A percentile compares a stretch with the other conserved stretches of the same genome.
These are phyloP conservation scores for Catostylus mosaicus DNA, from an alignment of 30 jellyfish, hydroid and myxozoan genomes.

Conservation along the genomic window DNA sequence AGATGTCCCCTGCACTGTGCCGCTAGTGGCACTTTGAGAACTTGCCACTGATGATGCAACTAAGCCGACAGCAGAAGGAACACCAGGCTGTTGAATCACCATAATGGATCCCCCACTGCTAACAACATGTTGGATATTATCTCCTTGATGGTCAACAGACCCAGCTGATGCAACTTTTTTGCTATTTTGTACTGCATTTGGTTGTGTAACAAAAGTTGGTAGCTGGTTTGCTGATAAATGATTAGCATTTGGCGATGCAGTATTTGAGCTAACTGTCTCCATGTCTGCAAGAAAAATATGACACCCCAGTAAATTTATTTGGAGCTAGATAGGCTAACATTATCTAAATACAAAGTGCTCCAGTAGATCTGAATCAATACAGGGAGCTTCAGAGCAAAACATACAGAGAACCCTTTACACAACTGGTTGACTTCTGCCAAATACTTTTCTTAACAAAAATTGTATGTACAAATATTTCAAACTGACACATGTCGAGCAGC, in stretches of 20 bases:
- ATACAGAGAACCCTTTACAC: no score
- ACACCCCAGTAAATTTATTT: no score
- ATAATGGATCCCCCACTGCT: conserved; percentile 71
- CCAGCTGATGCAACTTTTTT: conserved; percentile 28
- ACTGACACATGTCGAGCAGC: no score
- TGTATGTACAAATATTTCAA: no score
- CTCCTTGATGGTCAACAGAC: conserved; percentile 29
- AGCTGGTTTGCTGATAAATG: conserved; percentile 52
- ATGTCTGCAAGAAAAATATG: conserved; percentile 1
- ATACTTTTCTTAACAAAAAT: no score
- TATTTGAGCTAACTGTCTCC: conserved; percentile 26
- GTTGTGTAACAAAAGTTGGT: conserved; percentile 65
- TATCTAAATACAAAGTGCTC: no score
- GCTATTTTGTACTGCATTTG: conserved; percentile 14
- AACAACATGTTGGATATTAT: conserved; percentile 34
- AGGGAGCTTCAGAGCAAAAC: no score
- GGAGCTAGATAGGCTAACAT: no score
- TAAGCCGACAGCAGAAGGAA: conserved; percentile 65
- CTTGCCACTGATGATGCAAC: conserved; percentile 58
- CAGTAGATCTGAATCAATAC: no score
- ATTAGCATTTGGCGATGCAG: conserved; percentile 19
- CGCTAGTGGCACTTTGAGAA: conserved; percentile 45
- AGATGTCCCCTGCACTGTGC: conserved; percentile 32
- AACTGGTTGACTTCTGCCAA: no score
- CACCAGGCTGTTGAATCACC: conserved; percentile 73